phyloP scores from a whole-genome alignment of 92 coral and sea anemone genomes.

The Parazoanthus darwini region DNA sequence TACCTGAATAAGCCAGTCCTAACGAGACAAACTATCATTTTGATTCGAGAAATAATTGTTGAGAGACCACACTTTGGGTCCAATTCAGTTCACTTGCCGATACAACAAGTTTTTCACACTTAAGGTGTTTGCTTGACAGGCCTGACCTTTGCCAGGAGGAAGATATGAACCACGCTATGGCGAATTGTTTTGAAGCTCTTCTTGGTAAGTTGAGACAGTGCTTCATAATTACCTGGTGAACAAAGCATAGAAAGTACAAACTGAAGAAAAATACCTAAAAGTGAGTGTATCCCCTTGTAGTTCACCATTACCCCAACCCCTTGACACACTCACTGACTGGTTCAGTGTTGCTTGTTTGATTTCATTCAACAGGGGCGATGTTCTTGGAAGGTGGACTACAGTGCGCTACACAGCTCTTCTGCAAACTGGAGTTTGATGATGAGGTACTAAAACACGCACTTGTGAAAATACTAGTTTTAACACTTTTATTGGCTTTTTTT shows the following conservation, averaged over 20 bases:
- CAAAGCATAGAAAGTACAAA: background rate
- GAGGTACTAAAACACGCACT: conserved; percentile 46
- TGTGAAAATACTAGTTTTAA: background rate
- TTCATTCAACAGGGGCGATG: conserved; percentile 69
- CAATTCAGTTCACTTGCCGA: no score
- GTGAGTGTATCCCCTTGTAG: background rate
- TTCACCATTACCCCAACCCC: background rate
- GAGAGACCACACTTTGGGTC: no score
- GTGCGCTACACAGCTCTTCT: conserved; percentile 68
- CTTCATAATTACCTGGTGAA: background rate
- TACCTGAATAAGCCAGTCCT: no score
- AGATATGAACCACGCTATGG: conserved; percentile 98
- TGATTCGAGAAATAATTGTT: no score
- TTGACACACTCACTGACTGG: background rate
- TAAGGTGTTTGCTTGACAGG: conserved; percentile 39
- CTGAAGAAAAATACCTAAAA: background rate
- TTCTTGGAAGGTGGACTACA: conserved; percentile 82
- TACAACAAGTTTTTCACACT: background rate
- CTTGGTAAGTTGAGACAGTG: conserved; percentile 57
- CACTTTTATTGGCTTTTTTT: background rate
- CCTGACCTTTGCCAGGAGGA: conserved; percentile 95
- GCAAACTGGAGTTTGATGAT: conserved; percentile 79
- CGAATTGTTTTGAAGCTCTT: conserved; percentile 96
- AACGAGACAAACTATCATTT: no score
- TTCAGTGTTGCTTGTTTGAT: background rate